Conservation (phyloP, 2,888 invertebrate species). For the Netelia fuscicornis region DNA sequence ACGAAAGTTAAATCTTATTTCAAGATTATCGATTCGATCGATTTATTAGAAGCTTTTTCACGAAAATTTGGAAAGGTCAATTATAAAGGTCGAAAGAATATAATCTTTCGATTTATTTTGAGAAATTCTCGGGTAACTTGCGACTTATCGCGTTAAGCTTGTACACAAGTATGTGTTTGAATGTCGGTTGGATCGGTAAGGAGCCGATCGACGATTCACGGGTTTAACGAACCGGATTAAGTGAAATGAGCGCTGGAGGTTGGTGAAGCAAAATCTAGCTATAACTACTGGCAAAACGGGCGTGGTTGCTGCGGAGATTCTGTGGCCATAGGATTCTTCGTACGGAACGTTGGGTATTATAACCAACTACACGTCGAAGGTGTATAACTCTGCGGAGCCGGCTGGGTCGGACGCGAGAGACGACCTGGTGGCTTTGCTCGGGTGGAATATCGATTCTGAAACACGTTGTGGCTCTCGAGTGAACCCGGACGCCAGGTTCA, state of each 20-base stretch:
- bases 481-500: conserved; percentile 65
- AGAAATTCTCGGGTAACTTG: too few relatives aligned
- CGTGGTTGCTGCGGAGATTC: conserved; percentile 46
- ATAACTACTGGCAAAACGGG: conserved; percentile 36
- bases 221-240: conserved; percentile 57
- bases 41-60: too few relatives aligned
- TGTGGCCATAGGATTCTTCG: conserved; percentile 51
- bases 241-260: conserved; percentile 45
- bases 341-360: conserved; percentile 13
- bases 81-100: too few relatives aligned
- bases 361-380: conserved; percentile 39
- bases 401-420: conserved; percentile 20
- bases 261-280: conserved; percentile 15
- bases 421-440: conserved; percentile 38
- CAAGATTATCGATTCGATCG: too few relatives aligned
- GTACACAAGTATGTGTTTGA: too few relatives aligned
- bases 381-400: conserved; percentile 20
- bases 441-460: conserved; percentile 61
- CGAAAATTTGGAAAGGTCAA: too few relatives aligned
- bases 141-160: too few relatives aligned
- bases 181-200: conserved; percentile 2
- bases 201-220: conserved; percentile 27
- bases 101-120: too few relatives aligned
- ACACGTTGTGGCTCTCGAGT: conserved; percentile 62
- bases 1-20: too few relatives aligned